Percentiles rank a stretch among this genome's conserved stretches.
Evolutionary conservation across 2,113 vertebrate species (phyloP).

Genomic region (human (Homo sapiens)): GRCh38 chr1:70677001-70677500

Average conservation of each 20-base stretch:
- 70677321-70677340: neutral
- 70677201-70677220: too few species aligned
- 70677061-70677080: neutral
- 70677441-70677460: neutral
- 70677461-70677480: neutral
- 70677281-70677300: neutral
- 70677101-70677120: neutral
- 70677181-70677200: too few species aligned
- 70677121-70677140: too few species aligned
- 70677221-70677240: too few species aligned
- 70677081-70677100: neutral
- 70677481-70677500: neutral
- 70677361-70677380: neutral
- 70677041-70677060: neutral
- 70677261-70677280: neutral
- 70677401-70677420: slow-evolving; percentile 9
- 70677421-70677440: neutral
- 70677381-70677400: neutral
- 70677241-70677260: too few species aligned
- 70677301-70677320: neutral
- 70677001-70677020: neutral
- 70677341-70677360: neutral
- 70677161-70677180: too few species aligned
- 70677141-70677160: too few species aligned
- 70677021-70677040: neutral